phyloP scores from a whole-genome alignment of 2,797 vertebrate genomes.

The Phalanger gymnotis region DNA sequence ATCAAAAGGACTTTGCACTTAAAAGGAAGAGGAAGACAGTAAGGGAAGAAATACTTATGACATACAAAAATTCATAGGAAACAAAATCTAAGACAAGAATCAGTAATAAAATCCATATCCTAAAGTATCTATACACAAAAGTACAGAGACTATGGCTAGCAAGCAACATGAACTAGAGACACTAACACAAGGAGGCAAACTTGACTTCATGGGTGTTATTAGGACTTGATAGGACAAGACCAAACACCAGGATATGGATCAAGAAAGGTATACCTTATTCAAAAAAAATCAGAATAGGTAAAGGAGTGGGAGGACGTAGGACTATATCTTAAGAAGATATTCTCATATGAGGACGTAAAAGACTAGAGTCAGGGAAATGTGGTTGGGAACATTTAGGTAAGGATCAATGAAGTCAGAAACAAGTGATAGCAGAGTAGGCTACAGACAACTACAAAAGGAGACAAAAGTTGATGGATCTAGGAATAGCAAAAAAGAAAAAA shows the following conservation, averaged over 20 bases:
- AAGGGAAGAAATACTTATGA: background rate
- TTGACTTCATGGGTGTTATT: background rate
- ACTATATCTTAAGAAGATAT: background rate
- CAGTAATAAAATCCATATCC: background rate
- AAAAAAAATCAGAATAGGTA: background rate
- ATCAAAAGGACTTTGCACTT: background rate
- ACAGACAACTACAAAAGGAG: background rate
- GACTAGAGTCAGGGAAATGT: background rate
- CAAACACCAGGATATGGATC: background rate
- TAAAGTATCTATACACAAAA: background rate
- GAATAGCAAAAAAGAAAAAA: background rate
- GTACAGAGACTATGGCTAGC: background rate
- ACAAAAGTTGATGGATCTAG: background rate
- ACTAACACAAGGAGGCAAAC: background rate
- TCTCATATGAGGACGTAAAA: background rate
- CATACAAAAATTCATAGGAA: background rate
- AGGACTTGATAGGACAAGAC: background rate
- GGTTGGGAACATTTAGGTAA: background rate
- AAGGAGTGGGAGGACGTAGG: background rate
- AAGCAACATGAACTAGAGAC: background rate
- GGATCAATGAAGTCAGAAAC: background rate
- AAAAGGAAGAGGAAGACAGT: background rate
- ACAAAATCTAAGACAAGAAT: background rate
- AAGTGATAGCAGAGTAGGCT: too few relatives aligned
- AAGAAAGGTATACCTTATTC: background rate